These are phyloP conservation scores for Loxodonta africana DNA, from an alignment of 2,113 vertebrate species.

Conservation along the genomic window DNA sequence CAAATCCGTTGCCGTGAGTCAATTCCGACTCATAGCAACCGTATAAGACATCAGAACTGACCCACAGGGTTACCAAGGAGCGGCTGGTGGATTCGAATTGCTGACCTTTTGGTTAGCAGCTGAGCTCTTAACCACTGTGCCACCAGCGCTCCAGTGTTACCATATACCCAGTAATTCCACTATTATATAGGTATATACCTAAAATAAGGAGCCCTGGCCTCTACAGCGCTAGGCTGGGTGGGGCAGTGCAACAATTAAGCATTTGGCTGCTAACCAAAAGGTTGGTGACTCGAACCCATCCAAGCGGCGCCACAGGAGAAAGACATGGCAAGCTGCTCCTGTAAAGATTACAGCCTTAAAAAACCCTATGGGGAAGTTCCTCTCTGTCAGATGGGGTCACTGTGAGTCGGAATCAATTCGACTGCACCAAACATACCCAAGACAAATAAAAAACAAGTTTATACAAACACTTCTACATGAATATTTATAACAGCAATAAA, in stretches of 20 bases:
- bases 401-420: neutral
- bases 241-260: neutral
- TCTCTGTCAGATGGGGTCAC: neutral
- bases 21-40: no score
- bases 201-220: no score
- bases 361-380: neutral
- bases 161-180: neutral
- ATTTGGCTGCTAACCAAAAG: neutral
- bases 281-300: neutral
- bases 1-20: no score
- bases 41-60: no score
- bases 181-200: neutral
- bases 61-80: no score
- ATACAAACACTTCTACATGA: neutral
- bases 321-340: neutral
- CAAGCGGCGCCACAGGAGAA: neutral
- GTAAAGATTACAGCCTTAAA: neutral
- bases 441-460: neutral
- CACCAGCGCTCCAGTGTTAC: neutral
- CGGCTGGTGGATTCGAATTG: no score
- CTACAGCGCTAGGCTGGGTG: no score
- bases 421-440: neutral
- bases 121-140: no score
- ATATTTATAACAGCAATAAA: neutral
- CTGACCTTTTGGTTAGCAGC: no score